phyloP scores from a whole-genome alignment of 1,140 invertebrate species.

The Trinorchestia longiramus region DNA sequence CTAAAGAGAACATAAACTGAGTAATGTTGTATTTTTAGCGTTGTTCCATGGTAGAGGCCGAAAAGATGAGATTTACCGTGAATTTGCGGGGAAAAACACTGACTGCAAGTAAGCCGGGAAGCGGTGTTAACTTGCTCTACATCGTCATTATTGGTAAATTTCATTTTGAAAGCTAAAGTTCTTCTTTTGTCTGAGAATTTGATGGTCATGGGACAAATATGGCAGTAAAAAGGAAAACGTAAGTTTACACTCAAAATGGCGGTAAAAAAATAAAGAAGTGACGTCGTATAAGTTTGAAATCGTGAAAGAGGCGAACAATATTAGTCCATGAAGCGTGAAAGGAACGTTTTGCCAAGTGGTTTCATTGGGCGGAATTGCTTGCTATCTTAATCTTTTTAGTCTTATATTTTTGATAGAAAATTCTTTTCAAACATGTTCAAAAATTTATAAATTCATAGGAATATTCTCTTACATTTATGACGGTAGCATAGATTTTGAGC shows the following conservation, averaged over 20 bases:
- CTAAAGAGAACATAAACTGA: background rate
- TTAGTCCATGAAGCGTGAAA: background rate
- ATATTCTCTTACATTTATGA: no score
- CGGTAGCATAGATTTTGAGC: no score
- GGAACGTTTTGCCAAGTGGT: background rate
- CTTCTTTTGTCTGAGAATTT: background rate
- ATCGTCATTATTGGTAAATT: no score
- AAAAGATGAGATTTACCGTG: background rate
- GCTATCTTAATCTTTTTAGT: no score
- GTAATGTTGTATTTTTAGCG: background rate
- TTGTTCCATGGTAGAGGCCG: background rate
- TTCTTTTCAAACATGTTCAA: no score
- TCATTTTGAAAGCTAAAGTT: background rate
- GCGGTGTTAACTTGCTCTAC: no score
- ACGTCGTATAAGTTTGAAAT: background rate
- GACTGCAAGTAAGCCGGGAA: background rate
- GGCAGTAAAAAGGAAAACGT: no score
- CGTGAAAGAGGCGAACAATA: background rate
- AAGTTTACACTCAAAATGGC: background rate
- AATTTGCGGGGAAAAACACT: background rate
- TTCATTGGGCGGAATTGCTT: background rate
- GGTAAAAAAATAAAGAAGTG: background rate
- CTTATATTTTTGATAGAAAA: no score
- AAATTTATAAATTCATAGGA: no score
- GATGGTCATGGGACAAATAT: no score